Conservation (phyloP, 2,888 invertebrate genomes). For the Campoplex nolae region DNA sequence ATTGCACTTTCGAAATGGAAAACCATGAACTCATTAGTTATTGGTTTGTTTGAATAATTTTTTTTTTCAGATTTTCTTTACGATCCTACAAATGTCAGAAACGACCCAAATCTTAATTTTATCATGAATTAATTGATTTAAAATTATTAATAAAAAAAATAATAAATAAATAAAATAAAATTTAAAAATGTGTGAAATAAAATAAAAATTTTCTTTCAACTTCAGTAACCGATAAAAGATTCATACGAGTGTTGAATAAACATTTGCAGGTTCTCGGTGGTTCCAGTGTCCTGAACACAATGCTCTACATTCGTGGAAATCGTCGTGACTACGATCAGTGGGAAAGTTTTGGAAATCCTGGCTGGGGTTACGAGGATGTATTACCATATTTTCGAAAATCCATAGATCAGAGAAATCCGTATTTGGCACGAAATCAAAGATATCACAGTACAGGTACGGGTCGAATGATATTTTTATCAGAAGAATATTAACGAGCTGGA, state of each 20-base stretch:
- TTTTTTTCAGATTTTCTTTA: too few relatives aligned
- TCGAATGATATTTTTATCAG: neutral
- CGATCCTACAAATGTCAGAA: too few relatives aligned
- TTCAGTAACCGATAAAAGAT: neutral
- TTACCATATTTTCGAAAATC: constrained; percentile 95
- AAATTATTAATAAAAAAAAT: too few relatives aligned
- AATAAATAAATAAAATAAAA: too few relatives aligned
- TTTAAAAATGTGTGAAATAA: too few relatives aligned
- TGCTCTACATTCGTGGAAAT: constrained; percentile 96
- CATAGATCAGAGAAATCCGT: constrained; percentile 95
- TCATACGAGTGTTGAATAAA: neutral
- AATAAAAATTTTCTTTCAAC: too few relatives aligned
- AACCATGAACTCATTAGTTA: too few relatives aligned
- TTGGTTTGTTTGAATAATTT: too few relatives aligned
- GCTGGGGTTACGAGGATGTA: constrained; percentile 94
- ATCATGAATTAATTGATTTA: too few relatives aligned
- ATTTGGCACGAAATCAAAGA: constrained; percentile 90
- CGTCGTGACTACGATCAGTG: constrained; percentile 94
- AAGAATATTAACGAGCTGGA: neutral
- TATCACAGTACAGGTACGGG: constrained; percentile 90
- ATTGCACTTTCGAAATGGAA: too few relatives aligned
- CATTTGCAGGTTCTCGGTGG: constrained; percentile 89
- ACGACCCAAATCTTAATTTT: neutral
- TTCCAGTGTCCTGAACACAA: constrained; percentile 94
- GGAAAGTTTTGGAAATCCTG: constrained; percentile 93